Conservation (phyloP, 2,888 invertebrate species). For the Endotricha flammealis region DNA sequence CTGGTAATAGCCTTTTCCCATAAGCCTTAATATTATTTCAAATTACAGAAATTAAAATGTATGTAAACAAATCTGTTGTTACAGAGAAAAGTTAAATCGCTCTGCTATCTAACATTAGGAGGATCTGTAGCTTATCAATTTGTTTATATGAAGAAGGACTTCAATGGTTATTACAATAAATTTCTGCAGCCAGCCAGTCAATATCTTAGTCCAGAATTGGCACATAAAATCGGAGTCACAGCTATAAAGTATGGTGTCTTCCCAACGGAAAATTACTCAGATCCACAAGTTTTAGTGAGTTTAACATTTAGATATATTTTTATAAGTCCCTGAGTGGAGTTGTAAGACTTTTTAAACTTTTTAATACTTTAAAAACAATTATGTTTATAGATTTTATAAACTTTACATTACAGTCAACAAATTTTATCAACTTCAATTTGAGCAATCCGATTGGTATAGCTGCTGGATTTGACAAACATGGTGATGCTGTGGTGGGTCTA, state of each 20-base stretch:
- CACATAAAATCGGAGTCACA: constrained; percentile 88
- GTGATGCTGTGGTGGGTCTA: constrained; percentile 91
- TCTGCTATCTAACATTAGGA: constrained; percentile 81
- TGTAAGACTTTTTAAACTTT: too few species aligned
- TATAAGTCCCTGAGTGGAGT: too few species aligned
- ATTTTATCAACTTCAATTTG: constrained; percentile 84
- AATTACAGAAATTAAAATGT: too few species aligned
- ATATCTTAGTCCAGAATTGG: constrained; percentile 86
- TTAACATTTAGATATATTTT: constrained; percentile 11
- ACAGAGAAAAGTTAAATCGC: constrained; percentile 83
- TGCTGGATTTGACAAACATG: constrained; percentile 99
- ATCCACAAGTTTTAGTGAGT: constrained; percentile 82
- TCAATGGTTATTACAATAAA: constrained; percentile 87
- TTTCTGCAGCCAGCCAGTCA: constrained; percentile 84
- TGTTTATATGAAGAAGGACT: constrained; percentile 84
- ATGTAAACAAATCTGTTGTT: too few species aligned
- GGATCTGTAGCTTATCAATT: constrained; percentile 82
- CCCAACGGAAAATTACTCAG: constrained; percentile 77
- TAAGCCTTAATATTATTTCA: too few species aligned
- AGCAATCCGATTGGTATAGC: constrained; percentile 97
- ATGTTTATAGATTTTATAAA: too few species aligned
- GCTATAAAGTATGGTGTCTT: constrained; percentile 87
- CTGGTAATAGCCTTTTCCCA: too few species aligned
- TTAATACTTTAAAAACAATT: too few species aligned
- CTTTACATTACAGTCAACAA: constrained; percentile 77